These are phyloP conservation scores for Yponomeuta cagnagella DNA, from an alignment of 2,888 invertebrate species.

Conservation along the genomic window DNA sequence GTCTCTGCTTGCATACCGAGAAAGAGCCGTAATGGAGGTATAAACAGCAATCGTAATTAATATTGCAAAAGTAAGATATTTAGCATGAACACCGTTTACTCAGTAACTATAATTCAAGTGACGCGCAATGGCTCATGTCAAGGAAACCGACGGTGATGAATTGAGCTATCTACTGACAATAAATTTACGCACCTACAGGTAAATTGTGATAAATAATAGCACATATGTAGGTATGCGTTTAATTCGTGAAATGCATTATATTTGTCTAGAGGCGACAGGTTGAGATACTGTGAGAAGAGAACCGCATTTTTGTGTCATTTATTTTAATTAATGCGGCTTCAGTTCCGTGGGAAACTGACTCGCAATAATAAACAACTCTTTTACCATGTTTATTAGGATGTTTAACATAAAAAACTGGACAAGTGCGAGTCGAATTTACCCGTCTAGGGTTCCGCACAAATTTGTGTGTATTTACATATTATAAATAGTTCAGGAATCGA, in stretches of 20 bases:
- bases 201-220: constrained; percentile 16
- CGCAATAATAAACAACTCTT: too few species aligned
- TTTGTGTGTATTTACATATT: too few species aligned
- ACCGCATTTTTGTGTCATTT: constrained; percentile 15
- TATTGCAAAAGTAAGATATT: constrained; percentile 11
- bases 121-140: constrained; percentile 9
- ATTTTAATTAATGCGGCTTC: constrained; percentile 15
- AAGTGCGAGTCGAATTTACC: too few species aligned
- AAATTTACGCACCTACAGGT: constrained; percentile 3
- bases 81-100: constrained; percentile 14
- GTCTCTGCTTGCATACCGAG: neutral
- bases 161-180: constrained; percentile 2
- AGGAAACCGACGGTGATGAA: neutral
- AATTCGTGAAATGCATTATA: constrained; percentile 10
- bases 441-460: too few species aligned
- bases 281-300: constrained; percentile 11
- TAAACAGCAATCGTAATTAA: constrained; percentile 8
- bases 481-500: too few species aligned
- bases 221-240: constrained; percentile 10
- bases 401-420: neutral
- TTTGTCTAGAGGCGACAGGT: constrained; percentile 14
- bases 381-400: constrained; percentile 1
- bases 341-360: constrained; percentile 5
- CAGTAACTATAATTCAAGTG: neutral
- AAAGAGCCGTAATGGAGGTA: neutral